A percentile compares a stretch with the other conserved stretches of the same genome.
Conservation (phyloP, 1,140 invertebrate genomes). For the Chrysoperla carnea region DNA sequence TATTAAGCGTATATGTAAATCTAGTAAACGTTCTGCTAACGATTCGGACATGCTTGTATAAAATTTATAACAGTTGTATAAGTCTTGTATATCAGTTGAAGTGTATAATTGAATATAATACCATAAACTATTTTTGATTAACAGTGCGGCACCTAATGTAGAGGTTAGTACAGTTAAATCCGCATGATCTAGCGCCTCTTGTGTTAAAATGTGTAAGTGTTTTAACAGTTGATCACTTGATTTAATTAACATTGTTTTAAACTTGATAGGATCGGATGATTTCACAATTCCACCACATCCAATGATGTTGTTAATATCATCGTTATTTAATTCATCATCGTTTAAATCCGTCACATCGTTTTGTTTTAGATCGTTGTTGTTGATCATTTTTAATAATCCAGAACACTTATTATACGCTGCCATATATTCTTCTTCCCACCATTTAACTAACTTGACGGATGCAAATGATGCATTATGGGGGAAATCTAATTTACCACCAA, state of each 20-base stretch:
- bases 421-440: constrained; percentile 53
- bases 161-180: constrained; percentile 58
- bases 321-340: constrained; percentile 6
- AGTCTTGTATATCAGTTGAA: constrained; percentile 17
- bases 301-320: not conserved
- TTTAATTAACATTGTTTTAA: constrained; percentile 44
- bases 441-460: constrained; percentile 55
- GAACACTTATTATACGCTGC: constrained; percentile 30
- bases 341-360: constrained; percentile 20
- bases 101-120: constrained; percentile 45
- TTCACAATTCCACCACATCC: constrained; percentile 37
- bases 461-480: constrained; percentile 63
- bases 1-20: constrained; percentile 54
- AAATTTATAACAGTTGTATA: constrained; percentile 40
- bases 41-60: constrained; percentile 67
- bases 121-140: constrained; percentile 56
- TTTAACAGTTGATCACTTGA: constrained; percentile 47
- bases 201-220: constrained; percentile 55
- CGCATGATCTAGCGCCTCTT: constrained; percentile 64
- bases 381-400: constrained; percentile 21
- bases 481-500: constrained; percentile 59
- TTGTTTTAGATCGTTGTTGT: constrained; percentile 7
- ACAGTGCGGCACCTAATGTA: constrained; percentile 54
- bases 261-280: constrained; percentile 51
- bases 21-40: constrained; percentile 54